Base-by-base conservation (phyloP, 1,140 invertebrate genomes). In the Caerostris extrusa region DNA sequence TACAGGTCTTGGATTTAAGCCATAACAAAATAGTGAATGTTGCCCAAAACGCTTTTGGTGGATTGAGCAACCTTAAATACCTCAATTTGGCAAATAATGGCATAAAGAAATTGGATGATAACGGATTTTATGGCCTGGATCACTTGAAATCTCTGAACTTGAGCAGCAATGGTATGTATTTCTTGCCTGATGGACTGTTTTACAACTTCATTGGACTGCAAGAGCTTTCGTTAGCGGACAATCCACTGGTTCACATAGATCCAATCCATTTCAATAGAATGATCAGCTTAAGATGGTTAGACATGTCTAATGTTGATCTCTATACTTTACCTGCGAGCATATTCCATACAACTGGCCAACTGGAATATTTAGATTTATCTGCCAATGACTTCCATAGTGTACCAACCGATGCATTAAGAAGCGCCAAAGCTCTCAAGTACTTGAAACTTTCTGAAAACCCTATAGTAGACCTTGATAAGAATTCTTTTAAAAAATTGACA, bases 291-390 rank as follows among this genome's bases (percentile, higher is more conserved):
- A 69, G 88, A 77, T 86, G 88, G 71, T 67, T 95, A 3, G 94
- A 95, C 64, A 19, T 95, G 53, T 89, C 94, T 0, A 64, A 87
- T 12, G 94, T 71, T 71, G 64, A 85, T 14, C 8, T 87, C 2
- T 94, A 94, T 83, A 10, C 81, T 17, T 56, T 95, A 19, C 71
- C 34, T 7, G 8, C 56, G 34, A 92, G 77, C 50, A 71, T 92
- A 60, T 95, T 95, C 67, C 94, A 94, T 56, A 55, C 53, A 0
- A 55, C 94, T 10, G 57, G 19, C 0, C 90, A 94, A n/a, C 61
- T 95, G 50, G 88, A 95, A 67, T 89, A 57, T 6, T 53, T 95
- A n/a, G 95, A 95, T 85, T 91, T 95, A 19, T 95, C 95, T 50
- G 71, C 53, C 3, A 95, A 95, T 56, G 91, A 95, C 3, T 95